phyloP scores from a whole-genome alignment of 1,140 invertebrate genomes.

The Brevipalpus yothersi region DNA sequence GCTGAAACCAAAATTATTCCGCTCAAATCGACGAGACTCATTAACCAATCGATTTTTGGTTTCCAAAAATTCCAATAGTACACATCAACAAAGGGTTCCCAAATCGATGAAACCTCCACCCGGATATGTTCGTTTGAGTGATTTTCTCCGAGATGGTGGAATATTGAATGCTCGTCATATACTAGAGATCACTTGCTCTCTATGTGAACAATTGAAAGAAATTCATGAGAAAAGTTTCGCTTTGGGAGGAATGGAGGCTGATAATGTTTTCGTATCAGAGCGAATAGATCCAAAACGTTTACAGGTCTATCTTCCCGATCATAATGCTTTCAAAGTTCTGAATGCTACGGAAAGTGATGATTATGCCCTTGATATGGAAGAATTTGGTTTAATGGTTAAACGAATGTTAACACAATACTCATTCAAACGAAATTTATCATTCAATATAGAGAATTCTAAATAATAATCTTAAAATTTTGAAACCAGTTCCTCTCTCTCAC shows the following conservation, averaged over 20 bases:
- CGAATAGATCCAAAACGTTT: slow-evolving; percentile 8
- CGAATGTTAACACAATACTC: slow-evolving; percentile 16
- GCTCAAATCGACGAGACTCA: background rate
- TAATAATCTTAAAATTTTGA: no score
- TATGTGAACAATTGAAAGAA: slow-evolving; percentile 12
- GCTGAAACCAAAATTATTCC: background rate
- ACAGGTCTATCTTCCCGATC: slow-evolving; percentile 14
- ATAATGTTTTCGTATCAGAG: slow-evolving; percentile 14
- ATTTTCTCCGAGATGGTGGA: slow-evolving; percentile 12
- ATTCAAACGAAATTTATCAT: slow-evolving; percentile 1
- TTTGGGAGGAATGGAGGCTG: slow-evolving; percentile 13
- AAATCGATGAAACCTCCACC: slow-evolving; percentile 10
- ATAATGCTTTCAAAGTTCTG: slow-evolving; percentile 11
- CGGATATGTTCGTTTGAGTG: slow-evolving; percentile 12
- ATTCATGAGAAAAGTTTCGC: slow-evolving; percentile 13
- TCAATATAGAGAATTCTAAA: background rate
- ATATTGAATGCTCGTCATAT: slow-evolving; percentile 10
- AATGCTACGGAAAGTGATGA: slow-evolving; percentile 11
- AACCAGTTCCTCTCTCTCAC: no score
- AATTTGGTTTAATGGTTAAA: slow-evolving; percentile 15
- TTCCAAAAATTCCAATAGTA: slow-evolving; percentile 4
- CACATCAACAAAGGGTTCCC: background rate
- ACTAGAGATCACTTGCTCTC: slow-evolving; percentile 11
- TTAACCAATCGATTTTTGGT: background rate
- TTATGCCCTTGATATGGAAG: slow-evolving; percentile 15